Base-by-base conservation (phyloP, 2,888 invertebrate species). In the Tetranychus truncatus region DNA sequence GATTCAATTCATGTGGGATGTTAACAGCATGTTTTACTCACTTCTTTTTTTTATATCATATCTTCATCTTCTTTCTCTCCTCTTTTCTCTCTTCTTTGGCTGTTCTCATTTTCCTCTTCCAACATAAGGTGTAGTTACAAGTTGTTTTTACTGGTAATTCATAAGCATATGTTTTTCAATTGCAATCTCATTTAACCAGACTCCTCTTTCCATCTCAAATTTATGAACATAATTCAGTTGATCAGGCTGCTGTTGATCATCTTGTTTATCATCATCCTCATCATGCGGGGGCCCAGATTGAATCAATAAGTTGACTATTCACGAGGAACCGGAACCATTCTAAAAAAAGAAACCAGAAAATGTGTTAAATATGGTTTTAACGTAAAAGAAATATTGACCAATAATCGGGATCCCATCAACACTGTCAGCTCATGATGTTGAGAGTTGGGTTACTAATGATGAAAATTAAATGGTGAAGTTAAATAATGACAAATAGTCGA, bases 1-100 rank as follows among this genome's bases (percentile, higher is more conserved):
- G 55, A 55, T 55, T 55, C 55, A 55, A 55, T 55, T 55, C 55
- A 55, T 55, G 55, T 55, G 55, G 55, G 55, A 55, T 55, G 55
- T 15, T 15, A 55, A 55, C 55, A 55, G 55, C 55, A 55, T 55
- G 55, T 15, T 55, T 55, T 55, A 9, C 55, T 55, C 55, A 9
- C 55, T 15, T 55, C 55, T 15, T 15, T 15, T 46, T 34, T 34
- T 11, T 66, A 18, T 20, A 6, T 20, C 66, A 66, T 20, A 18
- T 66, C 66, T 20, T 65, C 66, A 20, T 20, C 66, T 21, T 21
- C 69, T 69, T 69, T 24, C 34, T 24, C 69, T 69, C 69, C 21
- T 15, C 6, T 6, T 55, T 15, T 55, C 55, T 55, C 55, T 55
- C 55, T 55, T 34, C 34, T 34, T 34, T 34, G 34, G 34, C 55